Evolutionary conservation across 2,888 invertebrate genomes (phyloP).

Genomic region (Acronicta alni): DNA sequence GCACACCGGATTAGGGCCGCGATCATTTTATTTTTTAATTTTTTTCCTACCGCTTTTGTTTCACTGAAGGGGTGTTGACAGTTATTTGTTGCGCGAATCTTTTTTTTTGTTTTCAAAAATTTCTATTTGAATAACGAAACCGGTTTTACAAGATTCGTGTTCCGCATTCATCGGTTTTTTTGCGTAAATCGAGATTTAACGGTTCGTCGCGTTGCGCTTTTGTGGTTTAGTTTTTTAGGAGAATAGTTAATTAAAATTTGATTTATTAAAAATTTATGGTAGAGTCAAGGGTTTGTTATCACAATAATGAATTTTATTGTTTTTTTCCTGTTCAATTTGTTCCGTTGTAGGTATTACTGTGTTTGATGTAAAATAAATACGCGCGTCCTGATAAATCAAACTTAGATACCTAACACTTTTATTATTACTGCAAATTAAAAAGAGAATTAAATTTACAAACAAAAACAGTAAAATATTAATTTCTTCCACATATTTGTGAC

Average conservation of each 20-base stretch:
- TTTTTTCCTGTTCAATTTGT: constrained; percentile 16
- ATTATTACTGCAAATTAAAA: too few species aligned
- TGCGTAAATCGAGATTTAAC: constrained; percentile 83
- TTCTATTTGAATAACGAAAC: constrained; percentile 80
- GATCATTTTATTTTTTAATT: constrained; percentile 74
- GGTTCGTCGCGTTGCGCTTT: constrained; percentile 82
- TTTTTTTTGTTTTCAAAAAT: constrained; percentile 83
- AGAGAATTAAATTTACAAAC: too few species aligned
- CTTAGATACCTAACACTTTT: too few species aligned
- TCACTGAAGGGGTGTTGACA: constrained; percentile 89
- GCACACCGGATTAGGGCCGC: constrained; percentile 81
- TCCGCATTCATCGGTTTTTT: constrained; percentile 82
- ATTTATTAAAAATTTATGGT: constrained; percentile 82
- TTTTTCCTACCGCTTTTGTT: constrained; percentile 82
- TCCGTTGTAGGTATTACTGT: neutral
- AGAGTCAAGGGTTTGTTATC: constrained; percentile 73
- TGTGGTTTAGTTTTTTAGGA: constrained; percentile 82
- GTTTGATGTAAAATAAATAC: neutral
- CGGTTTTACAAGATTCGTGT: constrained; percentile 82
- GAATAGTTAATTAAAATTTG: constrained; percentile 87
- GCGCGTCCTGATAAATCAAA: neutral
- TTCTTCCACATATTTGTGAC: neutral
- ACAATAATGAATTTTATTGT: constrained; percentile 61
- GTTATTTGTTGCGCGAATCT: constrained; percentile 87
- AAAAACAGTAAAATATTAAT: too few species aligned